These are phyloP conservation scores for Emmelina monodactyla DNA, from an alignment of 2,888 invertebrate genomes.

Conservation along the genomic window DNA sequence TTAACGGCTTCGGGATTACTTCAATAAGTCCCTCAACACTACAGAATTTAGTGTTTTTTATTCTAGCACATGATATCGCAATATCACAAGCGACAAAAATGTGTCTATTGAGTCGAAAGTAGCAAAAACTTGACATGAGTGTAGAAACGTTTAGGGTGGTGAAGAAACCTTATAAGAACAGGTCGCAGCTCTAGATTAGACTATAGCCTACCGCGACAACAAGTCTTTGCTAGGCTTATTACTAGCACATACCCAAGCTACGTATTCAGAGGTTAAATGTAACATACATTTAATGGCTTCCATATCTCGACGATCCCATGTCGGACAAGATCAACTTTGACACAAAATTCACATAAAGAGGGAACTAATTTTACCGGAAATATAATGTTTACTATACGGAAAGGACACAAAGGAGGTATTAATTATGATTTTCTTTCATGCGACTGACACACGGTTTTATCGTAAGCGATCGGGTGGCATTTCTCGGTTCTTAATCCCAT, in stretches of 20 bases:
- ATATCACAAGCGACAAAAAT: conserved; percentile 14
- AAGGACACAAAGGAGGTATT: conserved; percentile 32
- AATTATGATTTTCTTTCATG: conserved; percentile 37
- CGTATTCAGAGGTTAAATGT: conserved; percentile 29
- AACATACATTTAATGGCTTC: conserved; percentile 13
- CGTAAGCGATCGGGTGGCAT: conserved; percentile 45
- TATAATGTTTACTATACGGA: conserved; percentile 13
- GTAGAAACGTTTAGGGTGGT: conserved; percentile 26
- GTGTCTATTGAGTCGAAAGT: conserved; percentile 21
- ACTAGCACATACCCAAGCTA: conserved; percentile 28
- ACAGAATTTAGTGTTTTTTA: conserved; percentile 45
- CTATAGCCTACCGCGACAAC: conserved; percentile 32
- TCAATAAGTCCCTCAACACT: conserved; percentile 53
- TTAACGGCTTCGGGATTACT: conserved; percentile 64
- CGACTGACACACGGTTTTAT: conserved; percentile 32
- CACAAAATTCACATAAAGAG: no score
- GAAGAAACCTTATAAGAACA: conserved; percentile 42
- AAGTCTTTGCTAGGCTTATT: conserved; percentile 31
- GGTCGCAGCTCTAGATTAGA: conserved; percentile 40
- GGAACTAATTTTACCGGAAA: no score
- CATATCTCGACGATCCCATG: no score
- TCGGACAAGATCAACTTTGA: no score
- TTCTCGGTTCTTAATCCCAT: conserved; percentile 59
- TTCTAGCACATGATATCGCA: not conserved
- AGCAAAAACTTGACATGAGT: conserved; percentile 22